Base-by-base conservation (phyloP, 2,888 invertebrate genomes). In the Kryphioiulus occultus region DNA sequence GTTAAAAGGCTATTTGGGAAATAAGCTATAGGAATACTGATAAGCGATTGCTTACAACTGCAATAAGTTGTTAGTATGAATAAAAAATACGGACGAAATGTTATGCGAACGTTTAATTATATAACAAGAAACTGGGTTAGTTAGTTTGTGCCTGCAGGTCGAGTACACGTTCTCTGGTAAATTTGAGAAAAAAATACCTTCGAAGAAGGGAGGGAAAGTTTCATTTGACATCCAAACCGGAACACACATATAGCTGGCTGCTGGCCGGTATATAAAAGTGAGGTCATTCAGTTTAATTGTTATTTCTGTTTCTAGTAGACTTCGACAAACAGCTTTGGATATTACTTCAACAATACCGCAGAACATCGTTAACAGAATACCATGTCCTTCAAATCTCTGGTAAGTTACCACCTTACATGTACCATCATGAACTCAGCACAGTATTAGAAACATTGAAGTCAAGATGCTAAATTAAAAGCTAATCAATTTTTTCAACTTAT, bases 351-450 rank as follows among this genome's bases (percentile, higher is more conserved):
- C 39, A 39, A 39, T 44, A 44, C 26, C 44, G 10, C 44, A 85
- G 44, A 85, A 12, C 26, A 85, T 85, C 85, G 39, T 39, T 26
- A 39, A 42, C 44, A 9, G 26, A 17, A 85, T 22, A 85, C 17
- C 85, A 85, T 85, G 85, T 85, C 85, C 85, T 85, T 85, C 85
- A 85, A 85, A 85, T 85, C 44, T 85, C 42, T 85, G 85, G 85
- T 85, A 85, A 85, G 85, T 30, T 78, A 78, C 30, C 4, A n/a
- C n/a, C n/a, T n/a, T n/a, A n/a, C n/a, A n/a, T n/a, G n/a, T 26
- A 15, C 30, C 30, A 59, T 78, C 78, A 78, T 30, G 26, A 26
- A 78, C 7, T 30, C 30, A 12, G 35, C 7, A 35, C 35, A 35
- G 2, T 26, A 26, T 68, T 26, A 68, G 68, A 26, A 68, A 26